Conservation (phyloP, 1,140 invertebrate species). For the Trichonephila clavata region DNA sequence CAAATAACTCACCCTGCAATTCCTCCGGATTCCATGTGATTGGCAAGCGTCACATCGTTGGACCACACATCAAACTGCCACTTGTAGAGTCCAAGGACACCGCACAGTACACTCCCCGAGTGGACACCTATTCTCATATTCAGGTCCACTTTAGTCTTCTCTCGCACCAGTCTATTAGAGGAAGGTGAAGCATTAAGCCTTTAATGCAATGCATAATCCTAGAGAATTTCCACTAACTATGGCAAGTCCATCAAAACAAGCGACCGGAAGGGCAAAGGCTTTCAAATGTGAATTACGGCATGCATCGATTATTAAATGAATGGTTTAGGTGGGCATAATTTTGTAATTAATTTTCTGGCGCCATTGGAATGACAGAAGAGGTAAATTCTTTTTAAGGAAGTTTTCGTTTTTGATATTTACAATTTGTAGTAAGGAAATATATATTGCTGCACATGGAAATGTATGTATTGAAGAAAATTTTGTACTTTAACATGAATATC, state of each 20-base stretch:
- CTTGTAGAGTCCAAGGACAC: constrained; percentile 87
- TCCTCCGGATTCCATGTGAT: constrained; percentile 97
- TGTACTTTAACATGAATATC: too few species aligned
- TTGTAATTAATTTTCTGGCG: too few species aligned
- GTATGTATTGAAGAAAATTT: too few species aligned
- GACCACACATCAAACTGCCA: constrained; percentile 99
- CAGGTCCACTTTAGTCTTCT: constrained; percentile 85
- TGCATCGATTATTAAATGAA: background rate
- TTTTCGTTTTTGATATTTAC: too few species aligned
- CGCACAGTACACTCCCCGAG: constrained; percentile 83
- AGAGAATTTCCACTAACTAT: background rate
- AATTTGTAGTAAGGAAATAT: too few species aligned
- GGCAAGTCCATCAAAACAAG: background rate
- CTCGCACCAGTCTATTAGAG: constrained; percentile 75
- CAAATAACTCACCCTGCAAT: constrained; percentile 89
- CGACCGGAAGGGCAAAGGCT: background rate
- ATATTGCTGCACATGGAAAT: too few species aligned
- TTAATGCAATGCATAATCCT: constrained; percentile 1
- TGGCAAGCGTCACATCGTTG: constrained; percentile 98
- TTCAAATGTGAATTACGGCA: background rate
- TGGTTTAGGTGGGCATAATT: background rate
- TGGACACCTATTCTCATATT: constrained; percentile 97
- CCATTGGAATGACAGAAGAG: too few species aligned
- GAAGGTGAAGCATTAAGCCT: background rate
- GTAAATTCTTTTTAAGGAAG: too few species aligned